Conservation (phyloP, 2,113 vertebrate genomes). For the Xerus inauris region DNA sequence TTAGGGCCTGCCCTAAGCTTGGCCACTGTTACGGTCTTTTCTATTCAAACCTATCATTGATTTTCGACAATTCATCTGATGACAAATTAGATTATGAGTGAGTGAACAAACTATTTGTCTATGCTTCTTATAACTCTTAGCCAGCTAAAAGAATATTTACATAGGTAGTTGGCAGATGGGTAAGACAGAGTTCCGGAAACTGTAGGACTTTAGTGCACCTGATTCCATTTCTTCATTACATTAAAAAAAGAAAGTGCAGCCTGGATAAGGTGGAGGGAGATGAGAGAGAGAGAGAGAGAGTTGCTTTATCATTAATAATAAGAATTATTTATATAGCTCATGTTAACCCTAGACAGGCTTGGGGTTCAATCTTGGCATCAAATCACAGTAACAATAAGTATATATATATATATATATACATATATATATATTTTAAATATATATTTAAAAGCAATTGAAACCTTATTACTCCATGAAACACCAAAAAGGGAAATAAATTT, state of each 20-base stretch:
- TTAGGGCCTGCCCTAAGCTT: not conserved
- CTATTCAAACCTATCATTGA: not conserved
- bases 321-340: not conserved
- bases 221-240: not conserved
- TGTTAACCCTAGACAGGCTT: not conserved
- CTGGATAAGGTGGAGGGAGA: not conserved
- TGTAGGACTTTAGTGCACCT: not conserved
- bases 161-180: not conserved
- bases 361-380: not conserved
- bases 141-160: not conserved
- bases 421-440: too few species aligned
- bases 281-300: not conserved
- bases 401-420: too few species aligned
- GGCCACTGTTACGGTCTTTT: not conserved
- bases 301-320: not conserved
- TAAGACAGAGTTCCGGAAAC: not conserved
- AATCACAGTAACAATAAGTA: not conserved
- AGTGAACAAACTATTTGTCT: not conserved
- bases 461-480: not conserved
- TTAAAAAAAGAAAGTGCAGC: not conserved
- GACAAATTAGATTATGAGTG: constrained; percentile 28
- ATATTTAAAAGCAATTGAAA: not conserved
- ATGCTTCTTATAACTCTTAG: not conserved
- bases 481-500: not conserved
- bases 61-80: not conserved